These are phyloP conservation scores for Lepidocolaptes lacrymiger DNA, from an alignment of 2,797 vertebrate species.

Conservation along the genomic window DNA sequence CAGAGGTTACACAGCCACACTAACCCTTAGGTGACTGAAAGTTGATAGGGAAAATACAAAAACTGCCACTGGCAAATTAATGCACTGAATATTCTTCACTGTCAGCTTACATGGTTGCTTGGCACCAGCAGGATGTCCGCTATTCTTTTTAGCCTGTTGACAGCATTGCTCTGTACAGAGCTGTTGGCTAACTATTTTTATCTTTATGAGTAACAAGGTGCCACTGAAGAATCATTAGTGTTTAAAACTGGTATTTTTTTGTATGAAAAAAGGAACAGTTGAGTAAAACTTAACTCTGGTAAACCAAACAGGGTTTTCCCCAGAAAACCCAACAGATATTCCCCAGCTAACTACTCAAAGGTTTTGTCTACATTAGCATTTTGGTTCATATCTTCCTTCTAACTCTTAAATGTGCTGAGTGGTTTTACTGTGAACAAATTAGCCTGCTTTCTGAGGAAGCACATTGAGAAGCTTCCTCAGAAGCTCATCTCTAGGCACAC, in stretches of 20 bases:
- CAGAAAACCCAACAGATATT: not conserved
- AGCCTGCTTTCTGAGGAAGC: not conserved
- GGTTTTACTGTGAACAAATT: not conserved
- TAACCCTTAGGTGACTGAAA: not conserved
- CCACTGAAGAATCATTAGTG: not conserved
- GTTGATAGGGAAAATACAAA: not conserved
- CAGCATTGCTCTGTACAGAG: not conserved
- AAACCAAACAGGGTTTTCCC: too few relatives aligned
- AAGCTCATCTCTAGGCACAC: not conserved
- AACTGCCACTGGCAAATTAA: not conserved
- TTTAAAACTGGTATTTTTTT: not conserved
- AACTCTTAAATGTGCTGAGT: not conserved
- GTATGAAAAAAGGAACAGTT: not conserved
- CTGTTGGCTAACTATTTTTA: not conserved
- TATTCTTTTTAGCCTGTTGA: not conserved
- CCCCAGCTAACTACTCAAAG: not conserved
- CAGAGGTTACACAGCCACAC: not conserved
- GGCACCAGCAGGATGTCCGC: not conserved
- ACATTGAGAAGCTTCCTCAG: not conserved
- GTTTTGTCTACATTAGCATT: not conserved
- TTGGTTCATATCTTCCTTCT: not conserved
- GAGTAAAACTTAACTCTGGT: not conserved
- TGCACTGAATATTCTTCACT: not conserved
- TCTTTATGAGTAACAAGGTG: not conserved
- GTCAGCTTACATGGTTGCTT: not conserved